Percentiles rank a stretch among this genome's conserved stretches.
These are phyloP conservation scores for Lasioglossum oenotherae DNA, from an alignment of 2,888 invertebrate species.

Conservation along the genomic window DNA sequence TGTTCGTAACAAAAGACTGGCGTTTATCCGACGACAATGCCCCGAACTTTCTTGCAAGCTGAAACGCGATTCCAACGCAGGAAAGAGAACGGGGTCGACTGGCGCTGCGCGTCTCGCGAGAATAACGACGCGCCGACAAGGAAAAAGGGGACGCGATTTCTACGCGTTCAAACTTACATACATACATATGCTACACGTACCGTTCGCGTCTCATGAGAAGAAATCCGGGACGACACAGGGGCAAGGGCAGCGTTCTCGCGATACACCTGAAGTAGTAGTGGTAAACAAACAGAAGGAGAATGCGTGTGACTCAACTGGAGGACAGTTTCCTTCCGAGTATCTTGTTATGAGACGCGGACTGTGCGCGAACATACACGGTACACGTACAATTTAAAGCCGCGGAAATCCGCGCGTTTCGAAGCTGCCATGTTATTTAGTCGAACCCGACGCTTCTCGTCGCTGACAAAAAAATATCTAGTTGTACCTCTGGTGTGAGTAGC, in stretches of 20 bases:
- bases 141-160: constrained; percentile 37
- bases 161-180: neutral
- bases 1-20: constrained; percentile 14
- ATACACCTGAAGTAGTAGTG: neutral
- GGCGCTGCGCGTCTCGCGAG: neutral
- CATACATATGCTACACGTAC: neutral
- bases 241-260: neutral
- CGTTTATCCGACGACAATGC: neutral
- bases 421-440: constrained; percentile 66
- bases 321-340: neutral
- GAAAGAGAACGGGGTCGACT: neutral
- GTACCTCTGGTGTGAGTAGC: constrained; percentile 48
- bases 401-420: constrained; percentile 64
- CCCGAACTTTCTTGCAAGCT: neutral
- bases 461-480: constrained; percentile 30
- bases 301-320: neutral
- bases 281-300: neutral
- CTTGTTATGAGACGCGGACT: neutral
- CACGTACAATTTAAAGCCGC: constrained; percentile 38
- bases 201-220: neutral
- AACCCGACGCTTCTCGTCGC: constrained; percentile 63
- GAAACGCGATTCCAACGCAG: neutral
- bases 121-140: constrained; percentile 22
- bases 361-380: neutral
- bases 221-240: neutral